A percentile compares a stretch with the other conserved stretches of the same genome.
phyloP scores from a whole-genome alignment of 2,888 invertebrate genomes.

The Thysanoteuthis rhombus region DNA sequence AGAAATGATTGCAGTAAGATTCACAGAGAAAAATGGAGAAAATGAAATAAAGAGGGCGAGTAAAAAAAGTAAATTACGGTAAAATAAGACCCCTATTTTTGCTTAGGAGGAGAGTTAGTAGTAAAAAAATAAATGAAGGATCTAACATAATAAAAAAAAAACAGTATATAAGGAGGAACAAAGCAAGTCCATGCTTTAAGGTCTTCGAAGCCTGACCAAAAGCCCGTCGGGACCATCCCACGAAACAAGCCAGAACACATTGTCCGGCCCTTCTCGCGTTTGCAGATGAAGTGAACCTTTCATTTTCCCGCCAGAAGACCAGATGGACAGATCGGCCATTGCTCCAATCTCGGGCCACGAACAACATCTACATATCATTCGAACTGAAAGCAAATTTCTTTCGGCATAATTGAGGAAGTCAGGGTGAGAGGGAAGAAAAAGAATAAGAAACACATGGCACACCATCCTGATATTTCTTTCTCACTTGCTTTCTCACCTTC shows the following conservation, averaged over 20 bases:
- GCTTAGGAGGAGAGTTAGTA: too few relatives aligned
- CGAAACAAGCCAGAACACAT: not conserved
- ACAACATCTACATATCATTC: not conserved
- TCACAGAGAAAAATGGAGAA: too few relatives aligned
- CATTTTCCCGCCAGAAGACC: not conserved
- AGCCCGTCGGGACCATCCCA: not conserved
- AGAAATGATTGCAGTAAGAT: too few relatives aligned
- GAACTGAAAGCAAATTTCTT: not conserved
- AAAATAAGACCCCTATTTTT: too few relatives aligned
- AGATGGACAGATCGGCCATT: not conserved
- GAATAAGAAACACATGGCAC: not conserved
- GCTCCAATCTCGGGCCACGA: not conserved
- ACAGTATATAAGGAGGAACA: too few relatives aligned
- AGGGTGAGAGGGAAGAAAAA: not conserved
- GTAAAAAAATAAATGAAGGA: too few relatives aligned
- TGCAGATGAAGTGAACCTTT: not conserved
- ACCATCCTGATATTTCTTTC: not conserved
- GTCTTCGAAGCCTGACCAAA: not conserved
- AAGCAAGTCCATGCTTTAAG: too few relatives aligned
- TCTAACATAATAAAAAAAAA: too few relatives aligned
- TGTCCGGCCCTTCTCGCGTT: not conserved
- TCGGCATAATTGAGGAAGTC: not conserved
- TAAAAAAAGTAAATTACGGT: too few relatives aligned
- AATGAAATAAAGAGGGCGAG: too few relatives aligned
- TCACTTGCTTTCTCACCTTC: not conserved